Evolutionary conservation across 2,113 vertebrate genomes (phyloP), one percentile per base, ranked within the genome.

Genomic region (Octodon degus): DNA sequence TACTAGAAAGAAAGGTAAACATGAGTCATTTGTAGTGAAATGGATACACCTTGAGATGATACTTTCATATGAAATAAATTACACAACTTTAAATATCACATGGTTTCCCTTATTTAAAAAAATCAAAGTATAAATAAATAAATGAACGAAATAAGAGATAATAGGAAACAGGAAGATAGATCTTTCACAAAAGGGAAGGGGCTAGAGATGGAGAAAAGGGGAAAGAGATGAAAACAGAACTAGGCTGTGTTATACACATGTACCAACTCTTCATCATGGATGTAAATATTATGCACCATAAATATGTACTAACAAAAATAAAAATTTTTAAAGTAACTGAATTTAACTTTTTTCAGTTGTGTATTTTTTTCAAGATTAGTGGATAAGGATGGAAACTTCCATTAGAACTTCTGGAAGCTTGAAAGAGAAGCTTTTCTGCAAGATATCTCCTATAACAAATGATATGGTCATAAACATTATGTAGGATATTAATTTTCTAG

Each of bases 331-430:
- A 53, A 58, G 53, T 17, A 84, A 86, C 47, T 68, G 32, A 37
- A 43, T 65, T 77, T 90, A 37, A 83, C 34, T 83, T 92, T 95
- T 77, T 91, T 84, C 70, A 63, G 84, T 72, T 87, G 43, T 95
- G 37, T 63, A 4, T n/a, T 13, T 88, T 81, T 72, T 97, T 82
- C 67, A 94, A 53, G 20, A 96, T 68, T 25, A 55, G 7, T 80
- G 7, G 19, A 40, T 11, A 85, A 12, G 27, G 20, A 65, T 43
- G 17, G 13, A 68, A 84, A 63, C 43, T 53, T 82, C 43, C 50
- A 37, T 62, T n/a, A 53, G 24, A 72, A 50, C 5, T 43, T 65
- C n/a, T 55, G 47, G 17, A n/a, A 47, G 20, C 79, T 43, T 94
- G 30, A 74, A 34, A 43, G 3, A 77, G 50, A 94, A 77, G 14